Percentiles rank a stretch among this genome's conserved stretches.
These are phyloP conservation scores for Aegypius monachus DNA, from an alignment of 2,113 vertebrate species.

Conservation along the genomic window DNA sequence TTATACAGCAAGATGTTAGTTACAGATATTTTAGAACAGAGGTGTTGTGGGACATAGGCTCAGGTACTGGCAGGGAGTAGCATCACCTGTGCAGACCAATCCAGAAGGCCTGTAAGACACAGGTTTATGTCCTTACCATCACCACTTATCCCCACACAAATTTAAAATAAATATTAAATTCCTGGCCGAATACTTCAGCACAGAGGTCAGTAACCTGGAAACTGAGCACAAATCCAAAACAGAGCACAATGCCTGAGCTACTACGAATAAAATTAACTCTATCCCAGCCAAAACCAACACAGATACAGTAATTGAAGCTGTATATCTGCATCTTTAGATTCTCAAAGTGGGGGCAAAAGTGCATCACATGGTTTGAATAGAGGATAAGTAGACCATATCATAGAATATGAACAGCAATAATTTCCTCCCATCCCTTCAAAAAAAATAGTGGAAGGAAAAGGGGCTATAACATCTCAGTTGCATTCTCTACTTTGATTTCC, in stretches of 20 bases:
- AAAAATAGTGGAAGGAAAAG: neutral
- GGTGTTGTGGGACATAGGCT: fast-evolving
- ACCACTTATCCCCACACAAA: neutral
- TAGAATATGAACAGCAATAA: neutral
- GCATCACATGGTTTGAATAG: neutral
- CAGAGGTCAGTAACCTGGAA: neutral
- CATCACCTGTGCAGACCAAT: neutral
- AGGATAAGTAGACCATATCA: neutral
- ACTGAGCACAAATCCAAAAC: neutral
- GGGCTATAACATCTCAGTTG: neutral
- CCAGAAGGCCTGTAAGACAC: neutral
- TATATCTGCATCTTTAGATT: neutral
- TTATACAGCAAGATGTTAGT: neutral
- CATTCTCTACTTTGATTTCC: neutral
- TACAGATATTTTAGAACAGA: neutral
- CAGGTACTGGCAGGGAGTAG: neutral
- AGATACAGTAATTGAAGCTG: neutral
- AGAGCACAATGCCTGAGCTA: neutral
- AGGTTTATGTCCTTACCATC: neutral
- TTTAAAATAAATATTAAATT: neutral
- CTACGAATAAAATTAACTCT: neutral
- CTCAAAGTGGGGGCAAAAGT: neutral
- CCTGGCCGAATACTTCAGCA: neutral
- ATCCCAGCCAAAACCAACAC: neutral
- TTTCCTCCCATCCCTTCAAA: neutral